Evolutionary conservation across 2,113 vertebrate species (phyloP).

Genomic region (Apus apus): DNA sequence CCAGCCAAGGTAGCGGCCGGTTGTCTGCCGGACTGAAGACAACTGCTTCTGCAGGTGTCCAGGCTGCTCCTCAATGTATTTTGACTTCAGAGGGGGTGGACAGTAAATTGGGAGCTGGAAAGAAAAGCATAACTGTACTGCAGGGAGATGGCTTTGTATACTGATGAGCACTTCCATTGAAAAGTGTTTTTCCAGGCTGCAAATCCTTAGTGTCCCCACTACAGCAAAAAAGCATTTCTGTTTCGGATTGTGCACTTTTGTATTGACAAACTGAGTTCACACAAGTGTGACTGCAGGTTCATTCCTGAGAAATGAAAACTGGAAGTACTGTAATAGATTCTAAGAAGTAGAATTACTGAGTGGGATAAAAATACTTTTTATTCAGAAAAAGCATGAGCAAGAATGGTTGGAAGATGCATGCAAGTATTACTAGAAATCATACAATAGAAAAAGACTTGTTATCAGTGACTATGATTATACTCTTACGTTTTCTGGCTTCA

Average conservation of each 20-base stretch:
- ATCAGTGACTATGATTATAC: background rate
- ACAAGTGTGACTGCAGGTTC: background rate
- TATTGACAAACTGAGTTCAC: background rate
- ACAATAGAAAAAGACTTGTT: background rate
- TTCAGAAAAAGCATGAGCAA: background rate
- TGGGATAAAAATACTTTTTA: background rate
- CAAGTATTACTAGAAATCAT: background rate
- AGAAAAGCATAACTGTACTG: background rate
- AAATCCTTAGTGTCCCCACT: background rate
- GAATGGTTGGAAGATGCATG: background rate
- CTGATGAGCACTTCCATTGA: rapidly evolving
- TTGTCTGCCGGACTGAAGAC: conserved; percentile 55
- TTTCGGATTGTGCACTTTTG: rapidly evolving
- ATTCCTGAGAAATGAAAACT: background rate
- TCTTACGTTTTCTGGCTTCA: background rate
- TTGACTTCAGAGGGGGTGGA: conserved; percentile 57
- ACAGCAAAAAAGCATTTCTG: background rate
- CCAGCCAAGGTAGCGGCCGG: conserved; percentile 68
- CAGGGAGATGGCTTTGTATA: background rate
- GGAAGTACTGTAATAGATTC: background rate
- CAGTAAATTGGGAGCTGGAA: conserved; percentile 86
- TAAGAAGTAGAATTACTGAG: background rate
- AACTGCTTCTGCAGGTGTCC: conserved; percentile 79
- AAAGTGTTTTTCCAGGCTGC: rapidly evolving
- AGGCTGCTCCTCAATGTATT: conserved; percentile 79